Percentiles rank a stretch among this genome's conserved stretches.
These are phyloP conservation scores for Tangara arthus DNA, from an alignment of 2,797 vertebrate genomes.

Conservation along the genomic window DNA sequence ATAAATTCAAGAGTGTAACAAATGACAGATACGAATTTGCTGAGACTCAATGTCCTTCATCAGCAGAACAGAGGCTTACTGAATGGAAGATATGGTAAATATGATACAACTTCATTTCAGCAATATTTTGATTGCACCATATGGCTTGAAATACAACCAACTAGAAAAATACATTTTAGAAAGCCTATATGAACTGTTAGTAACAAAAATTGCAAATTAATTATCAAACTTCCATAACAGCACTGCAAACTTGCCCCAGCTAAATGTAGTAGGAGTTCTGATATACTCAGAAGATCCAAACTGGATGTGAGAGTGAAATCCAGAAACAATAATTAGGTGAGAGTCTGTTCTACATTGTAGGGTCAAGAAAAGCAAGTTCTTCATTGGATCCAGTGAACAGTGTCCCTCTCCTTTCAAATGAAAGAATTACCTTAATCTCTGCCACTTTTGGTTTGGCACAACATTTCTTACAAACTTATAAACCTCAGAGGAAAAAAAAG, in stretches of 20 bases:
- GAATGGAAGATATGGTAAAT: background rate
- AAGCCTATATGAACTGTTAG: background rate
- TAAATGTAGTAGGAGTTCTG: background rate
- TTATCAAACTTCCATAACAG: background rate
- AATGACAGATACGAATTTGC: background rate
- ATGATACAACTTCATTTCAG: background rate
- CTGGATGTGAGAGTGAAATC: background rate
- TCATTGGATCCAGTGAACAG: background rate
- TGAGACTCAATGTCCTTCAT: background rate
- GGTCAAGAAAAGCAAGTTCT: background rate
- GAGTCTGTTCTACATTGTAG: background rate
- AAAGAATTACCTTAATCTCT: background rate
- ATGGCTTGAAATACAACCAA: background rate
- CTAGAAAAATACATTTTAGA: background rate
- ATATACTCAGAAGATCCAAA: background rate
- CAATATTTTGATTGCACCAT: background rate
- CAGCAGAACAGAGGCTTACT: background rate
- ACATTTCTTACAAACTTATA: background rate
- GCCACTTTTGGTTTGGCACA: background rate
- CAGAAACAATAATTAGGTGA: background rate
- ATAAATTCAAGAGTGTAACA: background rate
- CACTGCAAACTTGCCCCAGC: background rate
- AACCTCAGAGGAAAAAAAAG: background rate
- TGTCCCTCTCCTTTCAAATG: background rate
- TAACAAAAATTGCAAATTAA: background rate